phyloP scores from a whole-genome alignment of 92 coral and sea anemone species.

The Zoanthus sociatus region DNA sequence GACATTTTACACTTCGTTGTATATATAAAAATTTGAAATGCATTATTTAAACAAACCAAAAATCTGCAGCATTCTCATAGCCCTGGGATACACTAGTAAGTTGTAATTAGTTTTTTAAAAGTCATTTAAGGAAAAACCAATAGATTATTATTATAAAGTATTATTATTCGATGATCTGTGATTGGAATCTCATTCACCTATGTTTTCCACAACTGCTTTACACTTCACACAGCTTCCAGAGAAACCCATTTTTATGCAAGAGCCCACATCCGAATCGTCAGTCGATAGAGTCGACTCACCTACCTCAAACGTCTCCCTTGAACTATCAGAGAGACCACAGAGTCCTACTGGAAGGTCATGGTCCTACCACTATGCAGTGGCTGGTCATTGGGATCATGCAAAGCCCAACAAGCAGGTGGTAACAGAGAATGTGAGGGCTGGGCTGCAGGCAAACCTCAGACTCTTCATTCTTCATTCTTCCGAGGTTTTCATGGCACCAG shows the following conservation, averaged over 20 bases:
- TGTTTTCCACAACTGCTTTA: not conserved
- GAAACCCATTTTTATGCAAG: slow-evolving; percentile 91
- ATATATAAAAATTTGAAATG: no score
- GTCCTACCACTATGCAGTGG: slow-evolving; percentile 76
- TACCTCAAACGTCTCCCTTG: slow-evolving; percentile 28
- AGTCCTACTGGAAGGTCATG: slow-evolving; percentile 77
- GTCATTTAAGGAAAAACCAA: no score
- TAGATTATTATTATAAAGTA: no score
- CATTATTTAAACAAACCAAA: no score
- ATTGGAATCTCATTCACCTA: not conserved
- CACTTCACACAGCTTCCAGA: slow-evolving; percentile 63
- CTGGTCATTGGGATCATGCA: slow-evolving; percentile 53
- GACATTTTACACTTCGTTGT: no score
- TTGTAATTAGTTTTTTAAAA: no score
- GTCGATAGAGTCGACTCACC: slow-evolving; percentile 56
- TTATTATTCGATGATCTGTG: not conserved
- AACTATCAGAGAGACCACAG: slow-evolving; percentile 57
- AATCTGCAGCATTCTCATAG: no score
- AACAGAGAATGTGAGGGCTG: slow-evolving; percentile 93
- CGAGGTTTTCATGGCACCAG: slow-evolving; percentile 86
- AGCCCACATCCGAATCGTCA: slow-evolving; percentile 56
- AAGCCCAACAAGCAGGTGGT: slow-evolving; percentile 55
- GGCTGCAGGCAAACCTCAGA: slow-evolving; percentile 93
- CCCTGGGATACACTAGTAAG: no score
- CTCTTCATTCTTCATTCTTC: slow-evolving; percentile 88